These are phyloP conservation scores for Erythrocebus patas DNA, from an alignment of 2,113 vertebrate genomes.

Conservation along the genomic window DNA sequence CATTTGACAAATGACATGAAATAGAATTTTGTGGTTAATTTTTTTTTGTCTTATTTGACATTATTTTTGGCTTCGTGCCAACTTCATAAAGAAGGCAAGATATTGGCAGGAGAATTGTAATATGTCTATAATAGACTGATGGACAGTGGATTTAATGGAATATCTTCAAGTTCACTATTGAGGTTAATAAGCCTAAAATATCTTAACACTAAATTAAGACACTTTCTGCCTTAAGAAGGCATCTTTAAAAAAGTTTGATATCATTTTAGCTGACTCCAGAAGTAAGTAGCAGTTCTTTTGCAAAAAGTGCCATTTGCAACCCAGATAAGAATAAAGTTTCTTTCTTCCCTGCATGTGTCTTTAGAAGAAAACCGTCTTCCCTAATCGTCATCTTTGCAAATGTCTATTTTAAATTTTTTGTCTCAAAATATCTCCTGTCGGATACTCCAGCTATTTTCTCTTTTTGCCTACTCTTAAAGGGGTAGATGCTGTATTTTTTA, in stretches of 20 bases:
- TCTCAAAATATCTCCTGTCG: not conserved
- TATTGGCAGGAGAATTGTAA: not conserved
- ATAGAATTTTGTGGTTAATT: not conserved
- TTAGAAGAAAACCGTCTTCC: not conserved
- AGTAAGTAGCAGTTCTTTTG: not conserved
- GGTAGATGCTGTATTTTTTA: not conserved
- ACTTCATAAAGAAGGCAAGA: not conserved
- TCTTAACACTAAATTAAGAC: slow-evolving; percentile 47
- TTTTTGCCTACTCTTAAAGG: not conserved
- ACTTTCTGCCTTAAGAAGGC: slow-evolving; percentile 21
- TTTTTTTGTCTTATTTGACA: not conserved
- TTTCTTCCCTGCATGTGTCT: not conserved
- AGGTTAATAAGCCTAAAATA: slow-evolving; percentile 66
- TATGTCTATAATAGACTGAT: not conserved
- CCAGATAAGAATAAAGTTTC: not conserved
- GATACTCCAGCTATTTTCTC: too few species aligned
- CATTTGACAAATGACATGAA: not conserved
- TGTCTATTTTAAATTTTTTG: not conserved
- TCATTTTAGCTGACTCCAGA: slow-evolving; percentile 33
- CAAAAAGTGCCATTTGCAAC: not conserved
- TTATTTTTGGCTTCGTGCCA: not conserved
- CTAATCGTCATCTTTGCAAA: not conserved
- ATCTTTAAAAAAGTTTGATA: not conserved
- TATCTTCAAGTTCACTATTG: not conserved
- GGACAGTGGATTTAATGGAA: slow-evolving; percentile 48